phyloP scores from a whole-genome alignment of 53 echinoderm and acorn worm species.

The Glandiceps talaboti region DNA sequence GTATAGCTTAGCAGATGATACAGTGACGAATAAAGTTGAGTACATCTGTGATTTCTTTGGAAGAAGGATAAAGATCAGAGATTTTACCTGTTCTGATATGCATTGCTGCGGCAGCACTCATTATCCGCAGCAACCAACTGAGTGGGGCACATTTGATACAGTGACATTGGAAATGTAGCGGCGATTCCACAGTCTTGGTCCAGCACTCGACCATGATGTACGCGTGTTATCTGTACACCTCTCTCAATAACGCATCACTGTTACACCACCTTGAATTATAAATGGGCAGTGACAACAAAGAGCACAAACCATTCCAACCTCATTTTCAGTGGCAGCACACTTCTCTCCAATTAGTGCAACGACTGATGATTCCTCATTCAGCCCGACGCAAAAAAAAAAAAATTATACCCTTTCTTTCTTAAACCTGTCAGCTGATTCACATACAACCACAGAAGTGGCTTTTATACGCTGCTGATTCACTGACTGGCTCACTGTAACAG shows the following conservation, averaged over 20 bases:
- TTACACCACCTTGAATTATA: background rate
- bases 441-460: background rate
- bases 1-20: no score
- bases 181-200: background rate
- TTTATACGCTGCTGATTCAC: background rate
- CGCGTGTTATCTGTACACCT: background rate
- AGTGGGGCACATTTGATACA: background rate
- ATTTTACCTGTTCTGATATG: background rate
- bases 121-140: background rate
- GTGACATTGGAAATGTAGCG: background rate
- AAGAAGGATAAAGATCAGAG: no score
- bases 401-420: no score
- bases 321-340: background rate
- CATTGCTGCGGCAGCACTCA: background rate
- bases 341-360: background rate
- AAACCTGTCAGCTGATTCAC: background rate
- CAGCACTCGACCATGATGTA: background rate
- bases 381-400: background rate
- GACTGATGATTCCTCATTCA: background rate
- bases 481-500: background rate
- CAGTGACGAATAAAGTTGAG: no score
- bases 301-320: background rate
- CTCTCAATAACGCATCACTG: background rate
- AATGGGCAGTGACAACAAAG: background rate
- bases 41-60: no score